Evolutionary conservation across 2,797 vertebrate genomes (phyloP).

Genomic region (Trachops cirrhosus): DNA sequence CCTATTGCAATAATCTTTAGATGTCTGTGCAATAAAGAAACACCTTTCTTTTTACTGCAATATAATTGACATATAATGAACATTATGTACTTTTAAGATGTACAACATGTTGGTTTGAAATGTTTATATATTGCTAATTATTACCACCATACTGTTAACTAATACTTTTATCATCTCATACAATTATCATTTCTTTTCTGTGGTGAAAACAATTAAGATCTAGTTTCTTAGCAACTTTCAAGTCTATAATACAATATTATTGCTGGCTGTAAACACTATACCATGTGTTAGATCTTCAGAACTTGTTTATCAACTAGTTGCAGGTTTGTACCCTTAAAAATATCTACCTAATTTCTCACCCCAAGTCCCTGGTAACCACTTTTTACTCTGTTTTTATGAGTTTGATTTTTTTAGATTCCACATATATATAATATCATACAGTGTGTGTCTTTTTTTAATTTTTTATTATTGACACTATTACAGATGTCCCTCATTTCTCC

Average conservation of each 20-base stretch:
- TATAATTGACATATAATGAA: not conserved
- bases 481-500: too few species aligned
- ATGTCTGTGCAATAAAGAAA: not conserved
- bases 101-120: not conserved
- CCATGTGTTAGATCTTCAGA: not conserved
- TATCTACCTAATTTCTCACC: not conserved
- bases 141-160: not conserved
- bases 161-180: not conserved
- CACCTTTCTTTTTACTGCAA: not conserved
- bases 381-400: not conserved
- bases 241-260: not conserved
- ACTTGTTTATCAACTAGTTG: not conserved
- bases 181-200: not conserved
- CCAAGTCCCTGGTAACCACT: not conserved
- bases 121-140: not conserved
- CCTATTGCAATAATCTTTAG: not conserved
- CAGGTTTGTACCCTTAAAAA: not conserved
- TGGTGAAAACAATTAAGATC: not conserved
- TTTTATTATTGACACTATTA: not conserved
- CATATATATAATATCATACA: not conserved
- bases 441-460: not conserved
- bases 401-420: not conserved
- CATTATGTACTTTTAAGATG: not conserved
- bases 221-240: not conserved
- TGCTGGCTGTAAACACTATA: not conserved